A percentile compares a stretch with the other conserved stretches of the same genome.
These are phyloP conservation scores for Dreissena polymorpha DNA, from an alignment of 1,140 invertebrate species.

Conservation along the genomic window DNA sequence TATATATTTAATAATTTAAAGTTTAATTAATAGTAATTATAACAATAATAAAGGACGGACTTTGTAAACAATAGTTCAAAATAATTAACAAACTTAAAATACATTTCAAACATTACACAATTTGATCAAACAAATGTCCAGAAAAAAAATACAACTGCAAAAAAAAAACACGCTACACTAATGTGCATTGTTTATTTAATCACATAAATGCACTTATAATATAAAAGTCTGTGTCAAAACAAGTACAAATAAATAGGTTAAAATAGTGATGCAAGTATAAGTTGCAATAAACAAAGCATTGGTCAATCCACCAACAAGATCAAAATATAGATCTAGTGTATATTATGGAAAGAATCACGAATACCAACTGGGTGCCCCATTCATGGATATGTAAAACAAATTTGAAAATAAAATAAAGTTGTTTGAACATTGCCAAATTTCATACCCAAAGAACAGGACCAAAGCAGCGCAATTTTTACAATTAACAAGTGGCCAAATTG, in stretches of 20 bases:
- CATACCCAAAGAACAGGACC: no score
- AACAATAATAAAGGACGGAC: no score
- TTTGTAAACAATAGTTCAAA: no score
- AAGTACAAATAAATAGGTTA: slow-evolving; percentile 5
- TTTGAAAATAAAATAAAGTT: no score
- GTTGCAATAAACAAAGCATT: slow-evolving; percentile 24
- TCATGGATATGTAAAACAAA: slow-evolving; percentile 41
- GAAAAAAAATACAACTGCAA: neutral
- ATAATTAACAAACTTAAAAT: no score
- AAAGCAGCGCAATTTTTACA: no score
- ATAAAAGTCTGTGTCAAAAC: neutral
- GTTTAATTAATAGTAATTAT: no score
- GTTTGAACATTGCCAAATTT: no score
- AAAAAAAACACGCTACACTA: neutral
- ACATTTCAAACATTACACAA: neutral
- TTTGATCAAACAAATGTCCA: neutral
- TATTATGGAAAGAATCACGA: slow-evolving; percentile 31
- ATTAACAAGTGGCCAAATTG: no score
- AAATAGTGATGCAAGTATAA: neutral
- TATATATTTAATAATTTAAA: no score
- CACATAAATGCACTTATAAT: slow-evolving; percentile 40
- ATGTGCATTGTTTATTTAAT: slow-evolving; percentile 9
- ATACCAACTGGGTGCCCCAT: slow-evolving; percentile 54
- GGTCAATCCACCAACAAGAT: slow-evolving; percentile 44
- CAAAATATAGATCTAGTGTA: slow-evolving; percentile 1